phyloP scores from a whole-genome alignment of 2,888 invertebrate species.

The Willowsia nigromaculata region DNA sequence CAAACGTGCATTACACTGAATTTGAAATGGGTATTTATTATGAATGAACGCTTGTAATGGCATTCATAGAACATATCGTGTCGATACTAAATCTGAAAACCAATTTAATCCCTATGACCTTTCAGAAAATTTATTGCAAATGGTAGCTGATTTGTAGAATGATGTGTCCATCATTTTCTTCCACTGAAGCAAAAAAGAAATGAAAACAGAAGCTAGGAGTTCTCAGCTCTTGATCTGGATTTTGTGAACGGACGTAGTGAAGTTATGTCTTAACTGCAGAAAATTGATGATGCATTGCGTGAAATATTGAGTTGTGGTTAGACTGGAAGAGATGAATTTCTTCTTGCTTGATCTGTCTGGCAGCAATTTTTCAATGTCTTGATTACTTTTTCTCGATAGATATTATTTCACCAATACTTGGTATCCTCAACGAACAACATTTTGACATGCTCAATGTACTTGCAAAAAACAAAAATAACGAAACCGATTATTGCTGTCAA shows the following conservation, averaged over 20 bases:
- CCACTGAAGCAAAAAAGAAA: constrained; percentile 20
- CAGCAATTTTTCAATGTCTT: constrained; percentile 53
- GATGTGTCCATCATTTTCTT: constrained; percentile 4
- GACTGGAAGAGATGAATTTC: constrained; percentile 1
- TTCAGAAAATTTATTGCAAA: constrained; percentile 61
- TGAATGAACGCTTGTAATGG: constrained; percentile 23
- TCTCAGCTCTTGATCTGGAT: constrained; percentile 17
- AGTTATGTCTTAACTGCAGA: constrained; percentile 26
- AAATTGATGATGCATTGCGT: neutral
- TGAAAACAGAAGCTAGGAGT: neutral
- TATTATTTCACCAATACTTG: neutral
- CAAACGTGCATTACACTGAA: constrained; percentile 17
- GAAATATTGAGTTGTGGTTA: constrained; percentile 24
- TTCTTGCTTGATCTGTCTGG: constrained; percentile 14
- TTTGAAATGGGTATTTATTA: neutral
- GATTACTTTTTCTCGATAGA: constrained; percentile 29
- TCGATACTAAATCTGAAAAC: constrained; percentile 15
- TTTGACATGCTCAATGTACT: constrained; percentile 8
- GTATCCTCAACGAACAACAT: neutral
- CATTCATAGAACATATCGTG: neutral
- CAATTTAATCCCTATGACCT: constrained; percentile 62
- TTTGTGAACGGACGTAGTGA: neutral
- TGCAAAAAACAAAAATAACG: neutral
- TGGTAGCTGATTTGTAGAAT: constrained; percentile 42
- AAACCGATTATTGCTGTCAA: constrained; percentile 6